Conservation (phyloP, 30 jellyfish, hydroid and myxozoan species). For the Pseudorhiza aurosa region DNA sequence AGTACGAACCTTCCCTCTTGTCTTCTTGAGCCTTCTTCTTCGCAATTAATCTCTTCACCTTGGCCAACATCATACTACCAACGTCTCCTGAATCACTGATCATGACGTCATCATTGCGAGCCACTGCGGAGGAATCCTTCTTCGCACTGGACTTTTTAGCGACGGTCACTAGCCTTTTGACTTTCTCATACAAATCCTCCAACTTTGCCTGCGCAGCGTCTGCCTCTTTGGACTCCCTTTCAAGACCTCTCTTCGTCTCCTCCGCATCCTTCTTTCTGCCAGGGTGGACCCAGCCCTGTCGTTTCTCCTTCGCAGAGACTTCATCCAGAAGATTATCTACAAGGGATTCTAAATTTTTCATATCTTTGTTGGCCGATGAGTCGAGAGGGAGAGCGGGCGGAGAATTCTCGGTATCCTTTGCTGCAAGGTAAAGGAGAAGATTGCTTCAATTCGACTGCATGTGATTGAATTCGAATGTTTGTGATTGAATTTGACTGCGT, state of each 20-base stretch:
- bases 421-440: too few relatives aligned
- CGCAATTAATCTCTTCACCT: conserved; percentile 1
- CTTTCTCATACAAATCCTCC: neutral
- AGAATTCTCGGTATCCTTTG: too few relatives aligned
- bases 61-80: conserved; percentile 18
- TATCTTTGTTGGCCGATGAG: neutral
- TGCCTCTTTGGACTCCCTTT: neutral
- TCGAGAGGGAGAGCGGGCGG: conserved; percentile 52
- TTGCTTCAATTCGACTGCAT: too few relatives aligned
- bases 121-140: conserved; percentile 2
- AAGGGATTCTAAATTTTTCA: neutral
- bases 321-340: conserved; percentile 4
- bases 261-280: conserved; percentile 18
- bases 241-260: neutral
- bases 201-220: neutral
- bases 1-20: neutral
- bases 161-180: neutral
- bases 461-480: too few relatives aligned
- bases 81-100: conserved; percentile 47
- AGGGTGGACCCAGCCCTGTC: conserved; percentile 32
- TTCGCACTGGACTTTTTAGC: neutral
- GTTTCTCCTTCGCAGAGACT: neutral
- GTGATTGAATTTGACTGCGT: too few relatives aligned
- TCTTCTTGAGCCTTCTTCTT: neutral
- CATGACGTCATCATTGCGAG: neutral